Conservation (phyloP, 2,113 vertebrate species). For the Notarius quadriscutis region DNA sequence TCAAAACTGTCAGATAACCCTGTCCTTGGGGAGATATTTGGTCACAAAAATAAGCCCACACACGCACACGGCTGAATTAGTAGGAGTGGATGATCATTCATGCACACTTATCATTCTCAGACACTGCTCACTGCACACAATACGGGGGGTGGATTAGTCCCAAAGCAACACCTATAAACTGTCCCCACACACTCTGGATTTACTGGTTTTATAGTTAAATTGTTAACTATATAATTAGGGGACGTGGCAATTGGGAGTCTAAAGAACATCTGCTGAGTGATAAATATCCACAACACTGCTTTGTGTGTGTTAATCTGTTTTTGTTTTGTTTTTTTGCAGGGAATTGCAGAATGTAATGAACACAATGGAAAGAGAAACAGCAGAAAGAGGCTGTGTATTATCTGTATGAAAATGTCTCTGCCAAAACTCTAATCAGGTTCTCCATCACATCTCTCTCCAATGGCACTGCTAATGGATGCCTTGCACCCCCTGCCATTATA, state of each 20-base stretch:
- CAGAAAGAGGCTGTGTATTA: not conserved
- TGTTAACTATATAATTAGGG: not conserved
- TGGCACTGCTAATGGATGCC: constrained; percentile 11
- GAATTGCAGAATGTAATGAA: constrained; percentile 2
- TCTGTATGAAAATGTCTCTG: constrained; percentile 8
- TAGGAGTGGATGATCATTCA: constrained; percentile 4
- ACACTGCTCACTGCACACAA: constrained; percentile 21
- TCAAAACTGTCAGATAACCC: not conserved
- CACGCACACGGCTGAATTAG: constrained; percentile 8
- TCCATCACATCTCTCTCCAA: constrained; percentile 38
- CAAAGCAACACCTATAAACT: not conserved
- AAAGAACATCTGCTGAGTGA: constrained; percentile 20
- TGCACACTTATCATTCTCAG: constrained; percentile 3
- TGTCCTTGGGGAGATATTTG: not conserved
- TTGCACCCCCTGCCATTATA: constrained; percentile 22
- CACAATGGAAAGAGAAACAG: not conserved
- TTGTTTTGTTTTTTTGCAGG: constrained; percentile 2
- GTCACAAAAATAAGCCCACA: not conserved
- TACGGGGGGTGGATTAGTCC: not conserved
- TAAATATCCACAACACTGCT: constrained; percentile 13
- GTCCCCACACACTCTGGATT: not conserved
- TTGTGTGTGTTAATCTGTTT: not conserved
- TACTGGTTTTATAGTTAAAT: constrained; percentile 21
- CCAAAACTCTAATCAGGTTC: constrained; percentile 44
- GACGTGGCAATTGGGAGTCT: not conserved